phyloP scores from a whole-genome alignment of 1,140 invertebrate genomes.

The Myzus persicae region DNA sequence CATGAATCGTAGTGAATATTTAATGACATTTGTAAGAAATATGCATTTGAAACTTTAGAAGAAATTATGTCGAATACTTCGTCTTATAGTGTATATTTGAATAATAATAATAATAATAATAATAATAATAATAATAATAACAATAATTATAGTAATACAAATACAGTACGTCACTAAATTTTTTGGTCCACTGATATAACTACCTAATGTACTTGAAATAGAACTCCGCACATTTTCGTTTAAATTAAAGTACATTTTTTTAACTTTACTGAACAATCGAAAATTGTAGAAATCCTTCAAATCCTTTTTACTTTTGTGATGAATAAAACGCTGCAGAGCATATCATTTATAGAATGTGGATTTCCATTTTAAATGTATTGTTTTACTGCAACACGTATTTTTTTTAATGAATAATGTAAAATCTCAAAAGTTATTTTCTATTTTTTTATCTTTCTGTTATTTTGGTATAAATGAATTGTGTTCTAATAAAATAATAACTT shows the following conservation, averaged over 20 bases:
- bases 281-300: neutral
- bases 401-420: slow-evolving; percentile 5
- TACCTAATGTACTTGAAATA: neutral
- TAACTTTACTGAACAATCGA: neutral
- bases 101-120: neutral
- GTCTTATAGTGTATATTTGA: neutral
- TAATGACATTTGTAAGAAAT: neutral
- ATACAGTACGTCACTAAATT: neutral
- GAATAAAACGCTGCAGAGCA: neutral
- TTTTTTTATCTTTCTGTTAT: neutral
- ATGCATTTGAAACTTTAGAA: neutral
- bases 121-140: neutral
- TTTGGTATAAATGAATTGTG: neutral
- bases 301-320: neutral
- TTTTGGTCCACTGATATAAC: neutral
- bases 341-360: neutral
- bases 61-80: neutral
- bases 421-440: neutral
- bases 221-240: neutral
- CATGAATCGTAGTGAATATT: neutral
- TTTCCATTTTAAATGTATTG: neutral
- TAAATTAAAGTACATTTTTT: neutral
- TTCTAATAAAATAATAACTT: neutral
- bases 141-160: no score
- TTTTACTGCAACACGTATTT: neutral